A percentile compares a stretch with the other conserved stretches of the same genome.
Conservation (phyloP, 2,888 invertebrate species). For the Trichogramma evanescens region DNA sequence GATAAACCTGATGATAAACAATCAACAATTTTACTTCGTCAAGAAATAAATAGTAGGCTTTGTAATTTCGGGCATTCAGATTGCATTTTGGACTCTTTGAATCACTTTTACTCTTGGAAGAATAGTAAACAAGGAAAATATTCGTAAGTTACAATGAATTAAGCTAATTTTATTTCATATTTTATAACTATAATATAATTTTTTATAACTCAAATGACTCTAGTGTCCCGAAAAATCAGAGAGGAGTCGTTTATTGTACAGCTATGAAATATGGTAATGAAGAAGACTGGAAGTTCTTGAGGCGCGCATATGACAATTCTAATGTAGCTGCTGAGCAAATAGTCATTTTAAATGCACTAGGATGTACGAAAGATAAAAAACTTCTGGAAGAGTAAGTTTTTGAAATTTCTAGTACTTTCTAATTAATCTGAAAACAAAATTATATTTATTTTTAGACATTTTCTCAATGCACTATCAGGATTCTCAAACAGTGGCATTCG, state of each 20-base stretch:
- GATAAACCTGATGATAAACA: slow-evolving; percentile 49
- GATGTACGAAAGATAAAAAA: slow-evolving; percentile 49
- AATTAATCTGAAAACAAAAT: not conserved
- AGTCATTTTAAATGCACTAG: slow-evolving; percentile 56
- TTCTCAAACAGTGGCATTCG: slow-evolving; percentile 44
- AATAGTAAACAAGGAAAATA: not conserved
- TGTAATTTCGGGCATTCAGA: slow-evolving; percentile 52
- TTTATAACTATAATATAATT: no score
- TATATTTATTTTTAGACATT: slow-evolving; percentile 46
- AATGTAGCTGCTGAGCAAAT: slow-evolving; percentile 58
- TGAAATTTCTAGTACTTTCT: no score
- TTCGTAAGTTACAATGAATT: not conserved
- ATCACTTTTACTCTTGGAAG: slow-evolving; percentile 46
- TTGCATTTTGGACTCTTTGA: slow-evolving; percentile 48
- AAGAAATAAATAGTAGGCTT: slow-evolving; percentile 54
- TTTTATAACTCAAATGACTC: not conserved
- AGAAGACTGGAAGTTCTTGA: slow-evolving; percentile 66
- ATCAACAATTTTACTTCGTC: slow-evolving; percentile 52
- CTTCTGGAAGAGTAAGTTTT: slow-evolving; percentile 45
- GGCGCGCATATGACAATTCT: slow-evolving; percentile 55
- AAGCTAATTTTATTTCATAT: not conserved
- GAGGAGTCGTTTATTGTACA: slow-evolving; percentile 59
- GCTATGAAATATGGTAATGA: slow-evolving; percentile 59
- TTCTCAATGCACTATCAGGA: slow-evolving; percentile 47
- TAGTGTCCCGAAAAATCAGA: slow-evolving; percentile 61